Conservation (phyloP, 2,113 vertebrate genomes). For the Cynocephalus volans region DNA sequence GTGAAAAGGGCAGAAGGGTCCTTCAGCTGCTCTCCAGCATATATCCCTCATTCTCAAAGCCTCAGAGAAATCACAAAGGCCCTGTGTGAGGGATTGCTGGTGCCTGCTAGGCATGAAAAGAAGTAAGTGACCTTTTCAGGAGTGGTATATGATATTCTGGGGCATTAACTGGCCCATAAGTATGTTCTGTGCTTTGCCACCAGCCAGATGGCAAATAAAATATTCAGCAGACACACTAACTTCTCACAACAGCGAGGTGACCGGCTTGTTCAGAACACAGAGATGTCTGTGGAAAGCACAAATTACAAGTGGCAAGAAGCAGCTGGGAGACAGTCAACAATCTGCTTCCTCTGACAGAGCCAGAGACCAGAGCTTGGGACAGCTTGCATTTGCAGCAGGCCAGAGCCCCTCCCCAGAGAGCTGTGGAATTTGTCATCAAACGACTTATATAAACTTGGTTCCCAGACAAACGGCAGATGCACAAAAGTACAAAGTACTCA, state of each 20-base stretch:
- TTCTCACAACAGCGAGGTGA: conserved; percentile 46
- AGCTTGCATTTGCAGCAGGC: conserved; percentile 67
- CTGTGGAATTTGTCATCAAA: conserved; percentile 59
- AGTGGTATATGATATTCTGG: not conserved
- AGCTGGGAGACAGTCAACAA: conserved; percentile 61
- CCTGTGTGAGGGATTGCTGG: not conserved
- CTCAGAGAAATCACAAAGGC: not conserved
- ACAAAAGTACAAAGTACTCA: conserved; percentile 59
- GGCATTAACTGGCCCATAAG: conserved; percentile 2
- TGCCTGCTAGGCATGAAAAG: not conserved
- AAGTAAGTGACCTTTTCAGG: conserved; percentile 59
- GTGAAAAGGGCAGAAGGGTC: not conserved
- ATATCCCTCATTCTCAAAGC: not conserved
- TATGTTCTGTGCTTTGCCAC: conserved; percentile 54
- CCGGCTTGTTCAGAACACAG: conserved; percentile 70
- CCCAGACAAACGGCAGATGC: conserved; percentile 55
- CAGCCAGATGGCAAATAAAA: conserved; percentile 81
- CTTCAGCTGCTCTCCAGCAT: not conserved
- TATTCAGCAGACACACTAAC: conserved; percentile 69
- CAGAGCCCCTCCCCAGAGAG: conserved; percentile 22
- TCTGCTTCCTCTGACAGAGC: conserved; percentile 69
- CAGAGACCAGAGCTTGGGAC: conserved; percentile 53
- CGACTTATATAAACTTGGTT: conserved; percentile 68
- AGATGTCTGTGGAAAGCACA: conserved; percentile 64
- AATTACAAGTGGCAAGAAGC: conserved; percentile 77